Evolutionary conservation across 2,888 invertebrate genomes (phyloP).

Genomic region (Nomada fabriciana): DNA sequence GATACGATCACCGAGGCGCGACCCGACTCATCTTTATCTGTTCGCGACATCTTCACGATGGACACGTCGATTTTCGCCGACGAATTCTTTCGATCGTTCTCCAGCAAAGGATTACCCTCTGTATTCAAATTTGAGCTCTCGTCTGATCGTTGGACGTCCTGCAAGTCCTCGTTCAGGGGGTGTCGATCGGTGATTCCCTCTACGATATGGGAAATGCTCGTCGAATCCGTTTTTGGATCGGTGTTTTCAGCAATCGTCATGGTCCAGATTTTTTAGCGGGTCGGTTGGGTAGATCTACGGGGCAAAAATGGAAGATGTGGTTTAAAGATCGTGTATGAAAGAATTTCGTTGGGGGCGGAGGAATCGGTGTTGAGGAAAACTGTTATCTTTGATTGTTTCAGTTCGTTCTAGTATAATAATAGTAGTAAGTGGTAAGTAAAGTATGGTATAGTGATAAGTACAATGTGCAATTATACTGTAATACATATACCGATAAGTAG

Average conservation of each 20-base stretch:
- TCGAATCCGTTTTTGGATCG: slow-evolving; percentile 44
- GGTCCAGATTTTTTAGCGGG: slow-evolving; percentile 16
- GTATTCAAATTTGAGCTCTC: slow-evolving; percentile 46
- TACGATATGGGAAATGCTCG: background rate
- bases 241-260: slow-evolving; percentile 61
- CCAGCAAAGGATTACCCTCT: slow-evolving; percentile 60
- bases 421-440: too few relatives aligned
- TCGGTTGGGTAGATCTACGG: background rate
- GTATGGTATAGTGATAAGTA: too few relatives aligned
- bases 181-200: slow-evolving; percentile 20
- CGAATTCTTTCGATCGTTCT: slow-evolving; percentile 23
- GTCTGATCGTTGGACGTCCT: slow-evolving; percentile 32
- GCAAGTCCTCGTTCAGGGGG: slow-evolving; percentile 35
- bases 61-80: slow-evolving; percentile 41
- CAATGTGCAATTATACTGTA: too few relatives aligned
- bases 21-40: slow-evolving; percentile 42
- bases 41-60: slow-evolving; percentile 30
- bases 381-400: too few relatives aligned
- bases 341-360: too few relatives aligned
- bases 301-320: background rate
- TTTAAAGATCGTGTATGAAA: too few relatives aligned
- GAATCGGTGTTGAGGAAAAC: too few relatives aligned
- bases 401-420: too few relatives aligned
- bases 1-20: slow-evolving; percentile 13
- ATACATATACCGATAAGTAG: too few relatives aligned